Percentiles rank a stretch among this genome's conserved stretches.
Conservation (phyloP, 92 coral and sea anemone genomes). For the Zoanthus sociatus region DNA sequence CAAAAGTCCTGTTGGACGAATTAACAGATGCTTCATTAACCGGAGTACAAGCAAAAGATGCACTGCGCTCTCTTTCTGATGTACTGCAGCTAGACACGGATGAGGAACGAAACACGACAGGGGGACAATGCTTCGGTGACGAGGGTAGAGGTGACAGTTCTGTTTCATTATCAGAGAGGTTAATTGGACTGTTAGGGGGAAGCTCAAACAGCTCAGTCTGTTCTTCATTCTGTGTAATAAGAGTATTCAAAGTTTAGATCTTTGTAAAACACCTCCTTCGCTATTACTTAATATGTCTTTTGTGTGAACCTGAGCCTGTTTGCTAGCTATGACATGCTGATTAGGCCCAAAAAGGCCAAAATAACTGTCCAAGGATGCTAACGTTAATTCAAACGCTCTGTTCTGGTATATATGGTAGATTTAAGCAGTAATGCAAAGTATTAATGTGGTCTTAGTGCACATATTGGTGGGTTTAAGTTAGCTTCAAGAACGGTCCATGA, state of each 20-base stretch:
- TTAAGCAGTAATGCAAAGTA: too few species aligned
- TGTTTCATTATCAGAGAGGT: constrained; percentile 29
- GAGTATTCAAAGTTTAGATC: not conserved
- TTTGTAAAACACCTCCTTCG: not conserved
- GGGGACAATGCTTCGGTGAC: constrained; percentile 7
- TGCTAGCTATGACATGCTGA: too few species aligned
- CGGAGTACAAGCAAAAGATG: not conserved
- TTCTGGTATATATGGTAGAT: too few species aligned
- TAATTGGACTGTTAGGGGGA: constrained; percentile 42
- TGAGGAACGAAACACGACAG: not conserved
- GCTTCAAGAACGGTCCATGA: too few species aligned
- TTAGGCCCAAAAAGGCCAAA: too few species aligned
- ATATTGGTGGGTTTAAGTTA: too few species aligned
- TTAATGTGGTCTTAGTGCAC: too few species aligned
- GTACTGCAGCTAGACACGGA: not conserved
- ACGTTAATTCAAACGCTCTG: too few species aligned
- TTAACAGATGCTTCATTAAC: not conserved
- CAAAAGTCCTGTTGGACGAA: not conserved
- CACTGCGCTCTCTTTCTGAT: not conserved
- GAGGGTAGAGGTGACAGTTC: constrained; percentile 5
- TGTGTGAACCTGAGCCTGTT: too few species aligned
- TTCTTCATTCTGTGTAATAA: constrained; percentile 15
- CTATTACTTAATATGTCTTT: too few species aligned
- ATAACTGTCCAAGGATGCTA: too few species aligned
- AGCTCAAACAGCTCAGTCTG: constrained; percentile 28